phyloP scores from a whole-genome alignment of 2,888 invertebrate species.

The Drosophila barbarae region DNA sequence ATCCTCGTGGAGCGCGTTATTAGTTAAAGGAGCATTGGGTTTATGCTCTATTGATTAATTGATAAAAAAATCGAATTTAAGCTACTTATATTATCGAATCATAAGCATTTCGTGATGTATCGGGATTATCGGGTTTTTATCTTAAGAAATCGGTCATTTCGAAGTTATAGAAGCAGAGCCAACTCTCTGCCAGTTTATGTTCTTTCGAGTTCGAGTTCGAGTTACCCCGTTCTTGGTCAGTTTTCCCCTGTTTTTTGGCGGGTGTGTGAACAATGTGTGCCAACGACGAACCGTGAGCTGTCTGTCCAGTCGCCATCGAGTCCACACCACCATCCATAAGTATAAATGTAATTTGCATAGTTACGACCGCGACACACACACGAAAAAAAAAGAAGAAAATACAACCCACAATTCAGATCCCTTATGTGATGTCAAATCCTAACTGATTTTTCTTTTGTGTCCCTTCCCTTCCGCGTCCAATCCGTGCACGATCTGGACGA shows the following conservation, averaged over 20 bases:
- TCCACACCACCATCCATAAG: conserved; percentile 28
- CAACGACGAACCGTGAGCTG: conserved; percentile 22
- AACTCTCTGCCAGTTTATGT: neutral
- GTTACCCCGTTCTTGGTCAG: conserved; percentile 10
- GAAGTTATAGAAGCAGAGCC: neutral
- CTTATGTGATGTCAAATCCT: conserved; percentile 5
- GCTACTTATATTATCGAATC: neutral
- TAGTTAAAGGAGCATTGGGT: neutral
- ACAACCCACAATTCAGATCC: neutral
- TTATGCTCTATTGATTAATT: neutral
- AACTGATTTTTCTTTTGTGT: conserved; percentile 20
- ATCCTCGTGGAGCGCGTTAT: neutral
- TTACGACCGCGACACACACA: neutral
- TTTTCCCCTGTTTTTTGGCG: conserved; percentile 16
- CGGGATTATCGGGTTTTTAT: neutral
- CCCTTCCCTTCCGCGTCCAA: conserved; percentile 7
- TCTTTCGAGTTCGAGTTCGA: conserved; percentile 1
- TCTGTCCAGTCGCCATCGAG: conserved; percentile 19
- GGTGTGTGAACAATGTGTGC: conserved; percentile 34
- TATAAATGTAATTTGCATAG: conserved; percentile 31
- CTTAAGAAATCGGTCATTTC: neutral
- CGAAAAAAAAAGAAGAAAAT: neutral
- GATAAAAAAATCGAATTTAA: neutral
- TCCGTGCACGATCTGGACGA: conserved; percentile 1
- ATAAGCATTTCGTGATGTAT: neutral